These are phyloP conservation scores for Otolemur garnettii DNA, from an alignment of 2,113 vertebrate genomes.

Conservation along the genomic window DNA sequence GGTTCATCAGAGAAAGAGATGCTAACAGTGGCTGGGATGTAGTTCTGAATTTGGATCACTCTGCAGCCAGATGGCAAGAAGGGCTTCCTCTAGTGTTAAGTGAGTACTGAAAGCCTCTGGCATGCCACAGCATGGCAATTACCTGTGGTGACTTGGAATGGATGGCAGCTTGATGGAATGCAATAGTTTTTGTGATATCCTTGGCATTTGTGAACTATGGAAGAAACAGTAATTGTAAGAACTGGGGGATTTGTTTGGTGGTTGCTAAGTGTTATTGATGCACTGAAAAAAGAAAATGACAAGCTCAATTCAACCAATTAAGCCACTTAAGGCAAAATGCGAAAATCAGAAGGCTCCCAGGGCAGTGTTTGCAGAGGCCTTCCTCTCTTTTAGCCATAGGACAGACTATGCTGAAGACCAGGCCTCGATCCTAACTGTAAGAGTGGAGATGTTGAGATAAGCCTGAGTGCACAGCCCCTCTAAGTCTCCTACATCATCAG, in stretches of 20 bases:
- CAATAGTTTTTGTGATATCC: neutral
- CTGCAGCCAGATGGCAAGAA: slow-evolving; percentile 60
- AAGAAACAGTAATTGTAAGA: slow-evolving; percentile 64
- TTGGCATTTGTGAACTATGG: slow-evolving; percentile 59
- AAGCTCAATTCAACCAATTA: slow-evolving; percentile 61
- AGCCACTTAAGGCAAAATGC: slow-evolving; percentile 32
- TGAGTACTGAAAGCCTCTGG: slow-evolving; percentile 47
- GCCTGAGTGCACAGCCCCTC: neutral
- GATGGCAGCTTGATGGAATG: neutral
- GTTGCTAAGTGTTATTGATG: slow-evolving; percentile 39
- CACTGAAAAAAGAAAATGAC: slow-evolving; percentile 59
- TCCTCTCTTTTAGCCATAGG: neutral
- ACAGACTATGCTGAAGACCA: neutral
- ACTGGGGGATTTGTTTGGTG: slow-evolving; percentile 46
- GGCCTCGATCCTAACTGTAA: neutral
- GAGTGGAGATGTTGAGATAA: neutral
- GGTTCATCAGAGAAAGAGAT: slow-evolving; percentile 6
- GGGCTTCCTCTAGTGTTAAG: slow-evolving; percentile 1
- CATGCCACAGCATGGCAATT: neutral
- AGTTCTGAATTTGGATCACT: slow-evolving; percentile 34
- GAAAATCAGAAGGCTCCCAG: neutral
- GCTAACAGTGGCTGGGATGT: neutral
- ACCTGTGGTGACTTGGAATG: slow-evolving; percentile 74
- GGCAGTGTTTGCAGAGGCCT: neutral
- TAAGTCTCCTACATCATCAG: neutral